phyloP scores from a whole-genome alignment of 2,113 vertebrate genomes.

The Mustela nigripes region DNA sequence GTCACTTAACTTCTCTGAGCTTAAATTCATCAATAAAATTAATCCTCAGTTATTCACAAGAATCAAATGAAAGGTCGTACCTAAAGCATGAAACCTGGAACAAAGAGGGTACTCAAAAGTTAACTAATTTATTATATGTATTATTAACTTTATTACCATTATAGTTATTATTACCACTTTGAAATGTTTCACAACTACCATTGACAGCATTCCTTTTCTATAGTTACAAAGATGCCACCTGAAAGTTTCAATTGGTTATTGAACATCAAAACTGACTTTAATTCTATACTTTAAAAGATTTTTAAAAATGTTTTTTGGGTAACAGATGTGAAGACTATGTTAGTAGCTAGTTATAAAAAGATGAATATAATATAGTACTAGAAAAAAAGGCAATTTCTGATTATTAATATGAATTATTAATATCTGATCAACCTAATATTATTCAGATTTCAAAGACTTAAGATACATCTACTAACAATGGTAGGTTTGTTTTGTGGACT shows the following conservation, averaged over 20 bases:
- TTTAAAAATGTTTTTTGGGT: background rate
- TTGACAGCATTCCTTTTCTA: background rate
- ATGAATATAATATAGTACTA: background rate
- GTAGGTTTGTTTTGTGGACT: background rate
- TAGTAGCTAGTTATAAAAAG: background rate
- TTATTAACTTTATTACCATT: background rate
- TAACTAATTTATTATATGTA: background rate
- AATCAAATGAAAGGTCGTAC: background rate
- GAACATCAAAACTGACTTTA: background rate
- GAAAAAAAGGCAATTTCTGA: background rate
- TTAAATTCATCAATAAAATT: background rate
- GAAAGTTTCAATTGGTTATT: background rate
- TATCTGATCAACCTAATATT: background rate
- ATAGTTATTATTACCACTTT: background rate
- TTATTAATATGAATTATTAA: background rate
- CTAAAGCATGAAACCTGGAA: background rate
- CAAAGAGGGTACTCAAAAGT: background rate
- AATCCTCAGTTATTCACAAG: background rate
- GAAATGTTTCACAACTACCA: background rate
- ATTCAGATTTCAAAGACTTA: background rate
- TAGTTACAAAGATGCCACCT: background rate
- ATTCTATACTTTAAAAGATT: background rate
- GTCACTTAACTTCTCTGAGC: background rate
- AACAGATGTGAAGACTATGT: background rate
- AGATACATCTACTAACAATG: background rate